Percentiles rank a stretch among this genome's conserved stretches.
These are phyloP conservation scores for Agapornis canus DNA, from an alignment of 2,797 vertebrate genomes.

Conservation along the genomic window DNA sequence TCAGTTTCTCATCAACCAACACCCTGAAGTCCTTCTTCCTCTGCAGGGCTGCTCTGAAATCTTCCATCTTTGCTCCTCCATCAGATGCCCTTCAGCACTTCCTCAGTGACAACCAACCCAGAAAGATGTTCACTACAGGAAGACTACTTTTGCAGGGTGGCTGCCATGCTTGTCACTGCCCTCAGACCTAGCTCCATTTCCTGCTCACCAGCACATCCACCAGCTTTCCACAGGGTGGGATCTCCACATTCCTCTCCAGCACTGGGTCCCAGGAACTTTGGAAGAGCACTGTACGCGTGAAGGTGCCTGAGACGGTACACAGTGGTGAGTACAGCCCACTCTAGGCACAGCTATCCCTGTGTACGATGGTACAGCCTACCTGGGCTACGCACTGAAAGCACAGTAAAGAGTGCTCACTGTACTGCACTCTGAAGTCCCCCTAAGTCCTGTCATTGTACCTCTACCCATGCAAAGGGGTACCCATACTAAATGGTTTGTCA, in stretches of 20 bases:
- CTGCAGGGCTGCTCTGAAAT: background rate
- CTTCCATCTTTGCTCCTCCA: background rate
- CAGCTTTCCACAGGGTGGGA: fast-evolving
- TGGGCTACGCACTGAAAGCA: fast-evolving
- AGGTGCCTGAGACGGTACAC: background rate
- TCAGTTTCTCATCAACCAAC: background rate
- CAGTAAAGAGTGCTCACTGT: background rate
- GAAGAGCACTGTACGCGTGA: fast-evolving
- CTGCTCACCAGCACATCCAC: background rate
- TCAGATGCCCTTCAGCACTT: background rate
- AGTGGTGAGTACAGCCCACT: background rate
- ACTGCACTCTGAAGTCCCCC: fast-evolving
- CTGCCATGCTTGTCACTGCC: background rate
- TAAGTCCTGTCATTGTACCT: fast-evolving
- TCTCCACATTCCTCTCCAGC: fast-evolving
- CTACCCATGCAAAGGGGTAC: background rate
- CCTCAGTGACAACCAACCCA: background rate
- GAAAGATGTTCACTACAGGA: background rate
- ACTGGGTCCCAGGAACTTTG: background rate
- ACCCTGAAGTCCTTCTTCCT: background rate
- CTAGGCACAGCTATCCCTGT: background rate
- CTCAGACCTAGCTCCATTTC: fast-evolving
- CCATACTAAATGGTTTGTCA: background rate
- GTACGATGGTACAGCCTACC: background rate
- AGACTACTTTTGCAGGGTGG: background rate